phyloP scores from a whole-genome alignment of 2,797 vertebrate genomes.

The Danio albolineatus region DNA sequence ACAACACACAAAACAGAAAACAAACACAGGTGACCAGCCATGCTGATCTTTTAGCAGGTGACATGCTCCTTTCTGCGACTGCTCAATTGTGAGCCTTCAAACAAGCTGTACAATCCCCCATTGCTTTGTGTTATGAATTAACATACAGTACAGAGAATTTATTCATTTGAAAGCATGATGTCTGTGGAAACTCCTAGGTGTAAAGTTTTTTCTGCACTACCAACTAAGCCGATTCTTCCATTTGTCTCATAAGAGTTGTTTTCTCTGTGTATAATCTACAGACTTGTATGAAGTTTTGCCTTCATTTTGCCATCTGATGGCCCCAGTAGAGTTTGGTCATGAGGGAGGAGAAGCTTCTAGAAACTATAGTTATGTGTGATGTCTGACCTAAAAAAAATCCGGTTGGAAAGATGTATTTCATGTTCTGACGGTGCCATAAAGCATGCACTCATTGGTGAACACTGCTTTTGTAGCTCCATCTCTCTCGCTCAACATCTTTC shows the following conservation, averaged over 20 bases:
- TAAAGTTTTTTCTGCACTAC: slow-evolving; percentile 25
- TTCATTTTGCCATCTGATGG: slow-evolving; percentile 41
- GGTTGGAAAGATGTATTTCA: slow-evolving; percentile 23
- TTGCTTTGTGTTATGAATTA: not conserved
- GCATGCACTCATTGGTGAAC: slow-evolving; percentile 40
- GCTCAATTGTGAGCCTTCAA: not conserved
- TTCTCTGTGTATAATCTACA: slow-evolving; percentile 39
- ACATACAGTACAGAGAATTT: slow-evolving; percentile 14
- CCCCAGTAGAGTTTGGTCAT: slow-evolving; percentile 13
- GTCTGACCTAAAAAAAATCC: slow-evolving; percentile 29
- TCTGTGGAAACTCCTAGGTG: slow-evolving; percentile 22
- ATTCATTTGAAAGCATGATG: slow-evolving; percentile 31
- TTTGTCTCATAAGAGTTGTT: slow-evolving; percentile 33
- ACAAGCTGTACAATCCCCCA: not conserved
- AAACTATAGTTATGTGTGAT: slow-evolving; percentile 34
- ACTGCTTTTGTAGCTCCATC: not conserved
- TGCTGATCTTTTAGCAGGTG: no score
- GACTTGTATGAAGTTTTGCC: slow-evolving; percentile 44
- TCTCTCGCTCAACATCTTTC: not conserved
- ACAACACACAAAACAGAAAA: not conserved
- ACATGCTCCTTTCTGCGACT: not conserved
- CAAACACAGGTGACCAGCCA: not conserved
- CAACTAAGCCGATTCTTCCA: slow-evolving; percentile 10
- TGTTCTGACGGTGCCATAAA: slow-evolving; percentile 37
- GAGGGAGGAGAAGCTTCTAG: not conserved